Conservation (phyloP, 1,140 invertebrate species). For the Zaprionus camerounensis region DNA sequence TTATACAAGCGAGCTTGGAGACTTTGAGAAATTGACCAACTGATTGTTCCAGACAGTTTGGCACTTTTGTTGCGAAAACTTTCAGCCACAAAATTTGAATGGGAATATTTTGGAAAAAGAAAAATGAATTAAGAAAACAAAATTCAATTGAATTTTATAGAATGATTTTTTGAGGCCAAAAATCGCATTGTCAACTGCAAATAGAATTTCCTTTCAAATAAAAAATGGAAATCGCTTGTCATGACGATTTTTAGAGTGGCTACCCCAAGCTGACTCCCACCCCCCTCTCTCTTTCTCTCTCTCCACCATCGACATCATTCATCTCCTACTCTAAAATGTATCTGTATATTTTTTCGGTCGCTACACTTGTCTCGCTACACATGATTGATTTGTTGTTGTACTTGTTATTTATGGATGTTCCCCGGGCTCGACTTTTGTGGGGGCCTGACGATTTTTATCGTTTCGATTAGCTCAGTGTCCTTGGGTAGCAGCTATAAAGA, state of each 20-base stretch:
- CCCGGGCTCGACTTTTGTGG: conserved; percentile 16
- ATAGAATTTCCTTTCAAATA: neutral
- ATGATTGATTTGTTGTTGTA: conserved; percentile 43
- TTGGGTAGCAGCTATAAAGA: conserved; percentile 63
- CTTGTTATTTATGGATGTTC: conserved; percentile 38
- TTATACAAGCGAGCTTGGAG: conserved; percentile 38
- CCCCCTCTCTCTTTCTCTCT: neutral
- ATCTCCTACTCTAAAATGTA: neutral
- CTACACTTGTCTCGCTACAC: conserved; percentile 28
- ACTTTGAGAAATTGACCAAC: conserved; percentile 50
- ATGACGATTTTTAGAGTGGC: conserved; percentile 1
- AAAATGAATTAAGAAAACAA: conserved; percentile 6
- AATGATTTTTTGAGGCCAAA: conserved; percentile 11
- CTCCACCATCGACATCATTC: neutral
- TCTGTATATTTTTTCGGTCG: neutral
- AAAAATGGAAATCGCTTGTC: conserved; percentile 11
- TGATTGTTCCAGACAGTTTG: conserved; percentile 49
- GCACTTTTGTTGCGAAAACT: conserved; percentile 41
- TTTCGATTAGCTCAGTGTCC: conserved; percentile 72
- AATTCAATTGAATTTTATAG: conserved; percentile 10
- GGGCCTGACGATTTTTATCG: conserved; percentile 44
- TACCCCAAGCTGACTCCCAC: neutral
- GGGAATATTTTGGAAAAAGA: neutral
- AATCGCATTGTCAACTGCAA: conserved; percentile 19
- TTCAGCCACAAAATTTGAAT: conserved; percentile 5